Evolutionary conservation across 2,113 vertebrate genomes (phyloP), one percentile per base, ranked within the genome.

Genomic region (Channa argus): DNA sequence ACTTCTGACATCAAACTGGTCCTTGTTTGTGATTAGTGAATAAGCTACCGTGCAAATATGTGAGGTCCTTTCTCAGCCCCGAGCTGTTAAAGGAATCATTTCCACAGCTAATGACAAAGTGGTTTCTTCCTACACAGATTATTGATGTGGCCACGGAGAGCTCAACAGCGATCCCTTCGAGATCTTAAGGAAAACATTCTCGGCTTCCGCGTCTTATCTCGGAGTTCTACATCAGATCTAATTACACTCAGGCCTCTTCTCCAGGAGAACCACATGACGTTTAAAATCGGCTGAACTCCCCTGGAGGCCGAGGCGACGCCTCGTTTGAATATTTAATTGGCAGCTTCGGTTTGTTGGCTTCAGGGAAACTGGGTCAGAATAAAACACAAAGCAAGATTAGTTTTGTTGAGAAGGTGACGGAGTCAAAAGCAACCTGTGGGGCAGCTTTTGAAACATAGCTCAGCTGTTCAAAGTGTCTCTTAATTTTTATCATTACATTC

Each of bases 101-200:
- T 49, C 14, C 36, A 3, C 34, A 61, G 5, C 3, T 44, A 5
- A 59, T 39, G 10, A 62, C 54, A 3, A 24, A 24, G 24, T 24
- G 24, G 24, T 24, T 74, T 59, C 77, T 80, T 71, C 73, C 63
- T 59, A 61, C 11, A 3, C 46, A 60, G 70, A 75, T 70, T 81
- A 81, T 79, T 77, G 82, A 73, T 84, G 68, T 34, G 55, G 12
- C 69, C 79, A 36, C 68, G 71, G 79, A 84, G 82, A 84, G 58
- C 2, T 59, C 43, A 43, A 73, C 65, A 59, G 3, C 41, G 5
- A 64, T 82, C 66, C 82, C 79, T 59, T 37, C 0, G 39, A 81
- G 79, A 88, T 82, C 69, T 44, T 66, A 72, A 77, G 63, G 52
- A 83, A 87, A 90, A 90, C 86, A 82, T 86, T 74, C 80, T 84